Conservation (phyloP, 2,113 vertebrate genomes). For the Colinus virginianus region DNA sequence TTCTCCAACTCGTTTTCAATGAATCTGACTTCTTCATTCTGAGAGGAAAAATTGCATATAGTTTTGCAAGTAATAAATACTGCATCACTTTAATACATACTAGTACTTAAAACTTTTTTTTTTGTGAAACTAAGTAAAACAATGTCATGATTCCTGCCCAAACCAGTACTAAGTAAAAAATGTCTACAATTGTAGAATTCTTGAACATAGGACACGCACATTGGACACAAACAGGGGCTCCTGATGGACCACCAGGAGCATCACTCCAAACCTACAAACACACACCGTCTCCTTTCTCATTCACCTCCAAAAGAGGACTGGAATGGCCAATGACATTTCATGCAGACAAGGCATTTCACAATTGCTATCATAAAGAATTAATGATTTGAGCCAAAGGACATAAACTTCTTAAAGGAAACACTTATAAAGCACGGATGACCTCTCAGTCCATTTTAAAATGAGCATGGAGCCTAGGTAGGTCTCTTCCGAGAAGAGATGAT, state of each 20-base stretch:
- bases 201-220: fast-evolving
- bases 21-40: constrained; percentile 97
- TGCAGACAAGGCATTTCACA: background rate
- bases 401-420: background rate
- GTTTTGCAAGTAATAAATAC: background rate
- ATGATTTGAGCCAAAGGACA: background rate
- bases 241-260: background rate
- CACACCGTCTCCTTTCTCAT: background rate
- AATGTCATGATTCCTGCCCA: background rate
- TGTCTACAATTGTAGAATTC: background rate
- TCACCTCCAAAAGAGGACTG: background rate
- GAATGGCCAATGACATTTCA: fast-evolving
- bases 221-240: background rate
- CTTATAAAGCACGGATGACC: background rate
- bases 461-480: background rate
- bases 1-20: constrained; percentile 92
- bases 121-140: background rate
- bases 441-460: background rate
- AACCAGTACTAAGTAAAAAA: background rate
- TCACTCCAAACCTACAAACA: background rate
- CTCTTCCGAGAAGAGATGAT: background rate
- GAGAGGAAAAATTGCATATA: constrained; percentile 38
- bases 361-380: background rate
- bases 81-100: background rate
- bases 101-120: background rate